Conservation (phyloP, 2,888 invertebrate species). For the Epicampocera succincta region DNA sequence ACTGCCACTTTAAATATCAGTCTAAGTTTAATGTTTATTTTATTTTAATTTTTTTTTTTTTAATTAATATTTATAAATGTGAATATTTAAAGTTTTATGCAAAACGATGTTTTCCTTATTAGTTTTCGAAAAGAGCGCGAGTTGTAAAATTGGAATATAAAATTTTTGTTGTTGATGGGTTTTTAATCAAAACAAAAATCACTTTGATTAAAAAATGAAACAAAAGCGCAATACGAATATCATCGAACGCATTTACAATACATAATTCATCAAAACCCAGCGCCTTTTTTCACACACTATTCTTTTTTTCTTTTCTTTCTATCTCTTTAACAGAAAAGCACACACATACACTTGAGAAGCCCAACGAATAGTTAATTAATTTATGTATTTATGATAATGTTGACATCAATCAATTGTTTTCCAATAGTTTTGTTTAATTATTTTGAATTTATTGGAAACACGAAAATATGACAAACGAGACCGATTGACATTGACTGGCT, state of each 20-base stretch:
- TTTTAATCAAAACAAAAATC: slow-evolving; percentile 31
- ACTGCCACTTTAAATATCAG: slow-evolving; percentile 52
- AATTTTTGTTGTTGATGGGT: slow-evolving; percentile 2
- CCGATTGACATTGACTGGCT: not conserved
- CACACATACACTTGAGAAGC: not conserved
- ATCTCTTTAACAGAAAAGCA: slow-evolving; percentile 14
- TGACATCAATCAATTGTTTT: slow-evolving; percentile 60
- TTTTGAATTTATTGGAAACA: slow-evolving; percentile 41
- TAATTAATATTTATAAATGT: slow-evolving; percentile 16
- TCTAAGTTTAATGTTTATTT: slow-evolving; percentile 23
- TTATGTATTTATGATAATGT: slow-evolving; percentile 42
- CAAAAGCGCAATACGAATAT: slow-evolving; percentile 16
- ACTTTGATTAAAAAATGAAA: slow-evolving; percentile 33
- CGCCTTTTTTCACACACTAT: slow-evolving; percentile 19
- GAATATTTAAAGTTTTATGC: slow-evolving; percentile 23
- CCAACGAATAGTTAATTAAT: not conserved
- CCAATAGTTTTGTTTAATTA: slow-evolving; percentile 51
- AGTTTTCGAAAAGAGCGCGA: not conserved
- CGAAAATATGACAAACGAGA: slow-evolving; percentile 2
- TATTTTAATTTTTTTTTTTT: slow-evolving; percentile 11
- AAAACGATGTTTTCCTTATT: too few relatives aligned
- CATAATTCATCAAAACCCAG: slow-evolving; percentile 1
- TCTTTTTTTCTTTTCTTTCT: not conserved
- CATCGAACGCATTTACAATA: slow-evolving; percentile 19
- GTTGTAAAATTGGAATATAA: not conserved